Conservation (phyloP, 2,888 invertebrate genomes). For the Conchocele bisecta region DNA sequence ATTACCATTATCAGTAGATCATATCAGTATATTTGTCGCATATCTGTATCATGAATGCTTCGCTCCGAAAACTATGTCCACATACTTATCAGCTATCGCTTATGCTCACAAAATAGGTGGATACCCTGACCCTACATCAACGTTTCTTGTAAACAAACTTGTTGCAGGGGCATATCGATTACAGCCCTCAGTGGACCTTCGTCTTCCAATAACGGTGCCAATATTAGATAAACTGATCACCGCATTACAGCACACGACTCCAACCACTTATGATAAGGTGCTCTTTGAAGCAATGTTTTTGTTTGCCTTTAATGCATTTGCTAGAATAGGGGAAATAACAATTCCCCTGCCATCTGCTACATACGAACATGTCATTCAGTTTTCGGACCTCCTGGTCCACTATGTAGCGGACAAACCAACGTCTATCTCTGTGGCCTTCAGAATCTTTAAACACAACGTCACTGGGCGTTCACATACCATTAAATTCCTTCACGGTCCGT, state of each 20-base stretch:
- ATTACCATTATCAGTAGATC: neutral
- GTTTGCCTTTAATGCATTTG: constrained; percentile 19
- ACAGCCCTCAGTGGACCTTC: neutral
- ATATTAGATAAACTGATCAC: neutral
- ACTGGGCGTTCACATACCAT: no score
- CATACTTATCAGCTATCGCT: constrained; percentile 19
- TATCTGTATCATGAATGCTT: neutral
- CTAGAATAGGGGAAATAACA: constrained; percentile 18
- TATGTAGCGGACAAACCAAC: no score
- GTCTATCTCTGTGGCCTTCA: no score
- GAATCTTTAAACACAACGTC: no score
- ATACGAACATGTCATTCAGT: no score
- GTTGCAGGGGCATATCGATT: constrained; percentile 11
- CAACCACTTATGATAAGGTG: neutral
- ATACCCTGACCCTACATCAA: constrained; percentile 5
- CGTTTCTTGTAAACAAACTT: constrained; percentile 23
- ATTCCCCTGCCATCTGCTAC: no score
- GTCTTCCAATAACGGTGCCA: constrained; percentile 8
- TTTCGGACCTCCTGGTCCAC: no score
- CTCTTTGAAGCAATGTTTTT: constrained; percentile 19
- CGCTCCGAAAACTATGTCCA: constrained; percentile 15
- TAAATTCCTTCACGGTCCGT: no score
- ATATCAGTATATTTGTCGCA: constrained; percentile 8
- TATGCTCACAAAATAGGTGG: constrained; percentile 16
- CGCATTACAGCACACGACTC: neutral